Base-by-base conservation (phyloP, 2,888 invertebrate genomes). In the Ferrisia virgata region DNA sequence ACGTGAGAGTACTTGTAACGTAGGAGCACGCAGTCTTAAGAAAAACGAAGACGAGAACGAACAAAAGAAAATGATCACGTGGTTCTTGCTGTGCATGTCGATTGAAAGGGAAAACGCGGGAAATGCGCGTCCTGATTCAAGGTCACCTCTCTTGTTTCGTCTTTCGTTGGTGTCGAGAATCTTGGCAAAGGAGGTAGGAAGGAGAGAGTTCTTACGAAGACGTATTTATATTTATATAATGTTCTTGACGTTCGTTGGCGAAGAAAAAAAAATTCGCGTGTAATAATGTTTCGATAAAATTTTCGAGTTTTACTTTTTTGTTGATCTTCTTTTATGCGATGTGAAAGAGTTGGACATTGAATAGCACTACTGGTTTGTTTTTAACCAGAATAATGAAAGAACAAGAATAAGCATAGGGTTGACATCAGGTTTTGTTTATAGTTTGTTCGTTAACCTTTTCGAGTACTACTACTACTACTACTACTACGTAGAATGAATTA, bases 41-140 rank as follows among this genome's bases (percentile, higher is more conserved):
- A 1, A 43, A 8, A 22, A 22, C 43, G 43, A 43, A 13, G 47
- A 22, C 28, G 4, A 25, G 18, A 36, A 79, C 40, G 28, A 79
- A 47, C 47, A 79, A 43, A 47, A 47, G 80, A 80, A 33, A 33
- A 80, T 47, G 18, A 53, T 80, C 40, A 43, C 43, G 80, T 80
- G 47, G 31, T 53, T 28, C 43, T 39, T 43, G 78, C n/a, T n/a
- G n/a, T n/a, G n/a, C 39, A 78, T 39, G 28, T 28, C 47, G 80
- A 31, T 79, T 18, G 80, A 80, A 80, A 80, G 80, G 80, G 80
- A 80, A 80, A 80, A 53, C 47, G 80, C 80, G 80, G 80, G 80
- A 80, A 80, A 80, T 53, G 72, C 53, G 80, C 53, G 80, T 53
- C 80, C 53, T 47, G 25, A 33, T 53, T 80, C 47, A 80, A 80